Evolutionary conservation across 2,797 vertebrate species (phyloP).

Genomic region (Brachyalestes nurse): DNA sequence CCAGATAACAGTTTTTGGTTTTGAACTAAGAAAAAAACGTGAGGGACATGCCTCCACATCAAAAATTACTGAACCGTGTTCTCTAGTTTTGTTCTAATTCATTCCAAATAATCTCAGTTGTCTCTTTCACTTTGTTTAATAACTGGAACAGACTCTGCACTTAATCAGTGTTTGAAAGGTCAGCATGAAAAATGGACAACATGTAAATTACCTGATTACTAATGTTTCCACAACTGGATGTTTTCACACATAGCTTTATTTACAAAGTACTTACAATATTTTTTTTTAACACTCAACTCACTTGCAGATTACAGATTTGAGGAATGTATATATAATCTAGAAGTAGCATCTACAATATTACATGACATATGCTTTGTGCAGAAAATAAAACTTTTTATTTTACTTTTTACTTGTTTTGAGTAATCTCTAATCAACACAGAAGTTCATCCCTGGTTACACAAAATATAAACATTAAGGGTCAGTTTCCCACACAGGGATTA

Average conservation of each 20-base stretch:
- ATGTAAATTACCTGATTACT: not conserved
- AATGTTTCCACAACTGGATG: not conserved
- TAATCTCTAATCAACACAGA: too few relatives aligned
- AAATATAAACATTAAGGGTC: too few relatives aligned
- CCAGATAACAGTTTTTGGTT: not conserved
- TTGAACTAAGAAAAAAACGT: not conserved
- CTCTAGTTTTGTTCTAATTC: not conserved
- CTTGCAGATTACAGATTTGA: not conserved
- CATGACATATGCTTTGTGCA: too few relatives aligned
- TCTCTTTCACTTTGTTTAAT: not conserved
- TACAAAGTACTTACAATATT: not conserved
- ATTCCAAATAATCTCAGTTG: not conserved
- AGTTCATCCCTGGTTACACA: too few relatives aligned
- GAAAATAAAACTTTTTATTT: too few relatives aligned
- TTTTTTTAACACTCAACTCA: not conserved
- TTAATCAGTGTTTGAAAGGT: too few relatives aligned
- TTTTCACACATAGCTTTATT: not conserved
- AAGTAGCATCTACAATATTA: too few relatives aligned
- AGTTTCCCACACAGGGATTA: too few relatives aligned
- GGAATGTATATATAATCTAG: too few relatives aligned
- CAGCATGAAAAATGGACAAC: not conserved
- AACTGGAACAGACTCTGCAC: not conserved
- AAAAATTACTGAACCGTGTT: not conserved
- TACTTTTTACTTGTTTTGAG: too few relatives aligned
- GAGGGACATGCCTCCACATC: too few relatives aligned